Evolutionary conservation across 2,113 vertebrate genomes (phyloP).

Genomic region (Periophthalmodon schlosseri): DNA sequence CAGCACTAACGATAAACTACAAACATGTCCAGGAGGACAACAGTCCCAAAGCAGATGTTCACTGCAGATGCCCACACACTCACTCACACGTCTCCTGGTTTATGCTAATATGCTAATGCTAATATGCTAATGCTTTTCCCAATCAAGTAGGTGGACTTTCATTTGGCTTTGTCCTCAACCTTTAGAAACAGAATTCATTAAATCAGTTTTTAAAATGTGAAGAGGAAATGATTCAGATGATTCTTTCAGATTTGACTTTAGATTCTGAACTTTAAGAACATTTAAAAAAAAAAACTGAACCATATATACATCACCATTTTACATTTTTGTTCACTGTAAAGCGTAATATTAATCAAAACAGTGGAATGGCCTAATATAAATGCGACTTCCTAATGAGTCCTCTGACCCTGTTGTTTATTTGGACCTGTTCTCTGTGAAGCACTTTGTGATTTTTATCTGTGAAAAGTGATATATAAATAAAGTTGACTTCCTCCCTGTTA

Average conservation of each 20-base stretch:
- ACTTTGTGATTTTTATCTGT: too few relatives aligned
- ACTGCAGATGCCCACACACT: slow-evolving; percentile 3
- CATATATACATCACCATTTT: too few relatives aligned
- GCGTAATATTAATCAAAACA: too few relatives aligned
- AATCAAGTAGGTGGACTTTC: slow-evolving; percentile 5
- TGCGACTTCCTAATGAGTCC: too few relatives aligned
- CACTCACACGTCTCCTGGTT: neutral
- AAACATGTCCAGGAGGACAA: neutral
- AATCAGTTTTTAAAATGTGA: slow-evolving; percentile 37
- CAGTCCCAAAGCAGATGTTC: slow-evolving; percentile 2
- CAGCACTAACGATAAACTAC: slow-evolving; percentile 6
- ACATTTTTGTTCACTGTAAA: too few relatives aligned
- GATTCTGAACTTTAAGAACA: neutral
- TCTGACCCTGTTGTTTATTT: too few relatives aligned
- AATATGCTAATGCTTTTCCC: slow-evolving; percentile 16
- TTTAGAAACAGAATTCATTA: slow-evolving; percentile 31
- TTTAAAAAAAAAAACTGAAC: neutral
- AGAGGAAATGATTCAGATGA: slow-evolving; percentile 16
- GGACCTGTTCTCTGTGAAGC: too few relatives aligned
- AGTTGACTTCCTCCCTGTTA: too few relatives aligned
- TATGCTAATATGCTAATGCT: neutral
- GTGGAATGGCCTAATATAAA: too few relatives aligned
- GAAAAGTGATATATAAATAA: too few relatives aligned
- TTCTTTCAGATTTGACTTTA: neutral
- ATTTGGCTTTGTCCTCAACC: slow-evolving; percentile 18